Conservation (phyloP, 2,797 vertebrate genomes). For the Otolemur crassicaudatus region DNA sequence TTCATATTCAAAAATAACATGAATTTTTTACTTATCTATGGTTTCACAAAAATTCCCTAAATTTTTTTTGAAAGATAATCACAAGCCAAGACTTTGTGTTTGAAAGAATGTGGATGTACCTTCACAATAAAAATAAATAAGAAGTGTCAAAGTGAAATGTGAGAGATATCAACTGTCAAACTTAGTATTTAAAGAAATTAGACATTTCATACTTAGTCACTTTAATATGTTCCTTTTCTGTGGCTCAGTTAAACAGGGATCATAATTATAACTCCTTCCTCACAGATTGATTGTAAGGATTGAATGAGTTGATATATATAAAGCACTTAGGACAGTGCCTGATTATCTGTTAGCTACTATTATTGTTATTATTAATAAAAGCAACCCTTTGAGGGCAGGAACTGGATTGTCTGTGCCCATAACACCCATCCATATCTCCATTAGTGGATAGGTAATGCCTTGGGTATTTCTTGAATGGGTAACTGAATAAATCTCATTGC, state of each 20-base stretch:
- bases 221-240: background rate
- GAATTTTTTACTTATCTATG: too few relatives aligned
- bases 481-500: background rate
- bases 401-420: background rate
- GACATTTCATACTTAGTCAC: too few relatives aligned
- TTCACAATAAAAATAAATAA: too few relatives aligned
- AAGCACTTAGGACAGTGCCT: conserved; percentile 15
- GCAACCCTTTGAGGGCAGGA: background rate
- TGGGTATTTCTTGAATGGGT: background rate
- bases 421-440: background rate
- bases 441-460: background rate
- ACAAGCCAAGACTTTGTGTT: too few relatives aligned
- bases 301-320: background rate
- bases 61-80: too few relatives aligned
- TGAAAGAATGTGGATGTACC: too few relatives aligned
- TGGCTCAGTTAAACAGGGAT: background rate
- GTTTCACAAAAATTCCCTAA: too few relatives aligned
- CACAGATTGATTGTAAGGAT: background rate
- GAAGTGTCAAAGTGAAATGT: too few relatives aligned
- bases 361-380: background rate
- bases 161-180: too few relatives aligned
- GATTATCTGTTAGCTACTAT: background rate
- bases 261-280: background rate
- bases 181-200: too few relatives aligned
- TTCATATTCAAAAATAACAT: too few relatives aligned